A percentile compares a stretch with the other conserved stretches of the same genome.
phyloP scores from a whole-genome alignment of 1,140 invertebrate species.

The Drosophila kurseongensis region DNA sequence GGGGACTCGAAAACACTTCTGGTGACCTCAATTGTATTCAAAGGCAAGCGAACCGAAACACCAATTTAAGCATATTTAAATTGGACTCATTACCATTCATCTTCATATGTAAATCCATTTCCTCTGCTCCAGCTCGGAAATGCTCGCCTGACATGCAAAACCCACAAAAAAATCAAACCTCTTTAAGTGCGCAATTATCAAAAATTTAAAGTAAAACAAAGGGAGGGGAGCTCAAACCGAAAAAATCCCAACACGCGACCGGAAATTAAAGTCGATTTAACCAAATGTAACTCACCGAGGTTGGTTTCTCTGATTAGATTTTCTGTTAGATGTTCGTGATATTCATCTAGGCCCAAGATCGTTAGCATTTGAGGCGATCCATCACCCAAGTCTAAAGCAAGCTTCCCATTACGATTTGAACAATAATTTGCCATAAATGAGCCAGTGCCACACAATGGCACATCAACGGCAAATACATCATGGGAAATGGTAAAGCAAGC shows the following conservation, averaged over 20 bases:
- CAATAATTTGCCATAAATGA: conserved; percentile 75
- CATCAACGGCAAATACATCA: background rate
- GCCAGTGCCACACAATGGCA: conserved; percentile 40
- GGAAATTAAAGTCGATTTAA: conserved; percentile 80
- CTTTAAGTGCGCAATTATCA: conserved; percentile 72
- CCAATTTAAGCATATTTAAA: conserved; percentile 58
- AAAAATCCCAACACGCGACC: conserved; percentile 72
- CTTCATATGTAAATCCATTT: conserved; percentile 82
- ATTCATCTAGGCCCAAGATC: conserved; percentile 24
- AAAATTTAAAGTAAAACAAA: conserved; percentile 70
- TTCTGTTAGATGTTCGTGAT: conserved; percentile 40
- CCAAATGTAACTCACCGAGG: conserved; percentile 59
- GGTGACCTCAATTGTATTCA: conserved; percentile 71
- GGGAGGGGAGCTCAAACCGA: conserved; percentile 8
- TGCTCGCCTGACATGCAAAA: conserved; percentile 73
- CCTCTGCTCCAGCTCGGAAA: conserved; percentile 63
- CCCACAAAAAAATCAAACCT: conserved; percentile 40
- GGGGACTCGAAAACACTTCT: conserved; percentile 30
- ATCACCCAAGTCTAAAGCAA: conserved; percentile 21
- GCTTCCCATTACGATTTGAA: conserved; percentile 35
- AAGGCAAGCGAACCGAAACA: conserved; percentile 13
- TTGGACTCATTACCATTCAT: conserved; percentile 57
- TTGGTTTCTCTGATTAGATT: conserved; percentile 53
- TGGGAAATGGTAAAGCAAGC: background rate
- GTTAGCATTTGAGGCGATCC: conserved; percentile 41